phyloP scores from a whole-genome alignment of 2,113 vertebrate genomes.

The Lampris incognitus region DNA sequence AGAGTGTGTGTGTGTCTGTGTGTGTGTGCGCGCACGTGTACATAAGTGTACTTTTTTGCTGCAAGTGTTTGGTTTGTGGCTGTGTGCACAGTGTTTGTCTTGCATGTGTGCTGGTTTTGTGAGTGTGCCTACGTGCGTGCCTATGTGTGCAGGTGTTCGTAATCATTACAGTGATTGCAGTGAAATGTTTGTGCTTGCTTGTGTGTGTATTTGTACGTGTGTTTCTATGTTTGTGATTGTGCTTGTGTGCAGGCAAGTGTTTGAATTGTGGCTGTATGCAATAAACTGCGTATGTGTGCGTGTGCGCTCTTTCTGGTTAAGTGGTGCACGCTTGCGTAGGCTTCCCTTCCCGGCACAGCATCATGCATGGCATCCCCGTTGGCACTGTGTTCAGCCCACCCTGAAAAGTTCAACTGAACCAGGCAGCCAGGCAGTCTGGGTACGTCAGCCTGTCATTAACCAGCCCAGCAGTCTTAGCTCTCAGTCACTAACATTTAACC shows the following conservation, averaged over 20 bases:
- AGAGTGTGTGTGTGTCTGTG: slow-evolving; percentile 4
- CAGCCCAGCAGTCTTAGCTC: slow-evolving; percentile 21
- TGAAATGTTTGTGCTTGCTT: slow-evolving; percentile 44
- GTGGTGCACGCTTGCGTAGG: slow-evolving; percentile 44
- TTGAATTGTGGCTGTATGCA: slow-evolving; percentile 28
- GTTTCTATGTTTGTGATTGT: slow-evolving; percentile 1
- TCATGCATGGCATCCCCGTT: slow-evolving; percentile 69
- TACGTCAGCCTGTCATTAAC: slow-evolving; percentile 42
- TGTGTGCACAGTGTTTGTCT: not conserved
- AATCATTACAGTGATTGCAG: slow-evolving; percentile 4
- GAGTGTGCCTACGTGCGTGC: not conserved
- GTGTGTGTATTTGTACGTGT: slow-evolving; percentile 7
- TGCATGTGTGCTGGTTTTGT: not conserved
- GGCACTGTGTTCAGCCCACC: slow-evolving; percentile 70
- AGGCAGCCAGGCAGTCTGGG: slow-evolving; percentile 57
- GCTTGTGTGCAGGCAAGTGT: slow-evolving; percentile 26
- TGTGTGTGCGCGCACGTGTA: slow-evolving; percentile 10
- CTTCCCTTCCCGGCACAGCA: slow-evolving; percentile 65
- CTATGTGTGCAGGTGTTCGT: no score
- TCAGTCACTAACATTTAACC: not conserved
- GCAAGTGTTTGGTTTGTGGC: slow-evolving; percentile 43
- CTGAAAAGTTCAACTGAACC: slow-evolving; percentile 52
- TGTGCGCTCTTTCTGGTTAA: not conserved
- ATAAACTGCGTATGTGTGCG: slow-evolving; percentile 17
- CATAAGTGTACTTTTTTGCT: not conserved